These are phyloP conservation scores for Hycleus cichorii DNA, from an alignment of 1,140 invertebrate genomes.

Conservation along the genomic window DNA sequence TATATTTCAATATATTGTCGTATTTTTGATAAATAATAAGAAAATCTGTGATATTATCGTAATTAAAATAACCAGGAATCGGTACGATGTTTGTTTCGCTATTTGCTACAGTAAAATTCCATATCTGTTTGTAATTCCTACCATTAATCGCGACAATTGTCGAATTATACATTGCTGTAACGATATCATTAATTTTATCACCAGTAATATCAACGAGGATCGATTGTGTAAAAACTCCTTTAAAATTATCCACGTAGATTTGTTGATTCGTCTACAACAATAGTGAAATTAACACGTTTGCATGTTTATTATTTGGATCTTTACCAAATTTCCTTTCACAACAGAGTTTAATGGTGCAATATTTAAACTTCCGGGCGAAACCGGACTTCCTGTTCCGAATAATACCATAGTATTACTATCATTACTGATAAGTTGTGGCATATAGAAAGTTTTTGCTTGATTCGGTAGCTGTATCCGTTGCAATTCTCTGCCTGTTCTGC, in stretches of 20 bases:
- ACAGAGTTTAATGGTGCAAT: conserved; percentile 24
- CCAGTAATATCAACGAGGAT: conserved; percentile 68
- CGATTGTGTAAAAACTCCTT: conserved; percentile 57
- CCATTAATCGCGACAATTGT: conserved; percentile 69
- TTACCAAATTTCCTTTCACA: conserved; percentile 28
- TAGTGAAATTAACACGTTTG: not conserved
- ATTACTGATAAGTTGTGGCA: conserved; percentile 52
- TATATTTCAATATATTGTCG: conserved; percentile 33
- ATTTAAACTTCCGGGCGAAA: conserved; percentile 58
- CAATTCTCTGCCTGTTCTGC: conserved; percentile 58
- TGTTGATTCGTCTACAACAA: conserved; percentile 21
- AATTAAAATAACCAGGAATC: conserved; percentile 73
- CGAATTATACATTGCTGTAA: conserved; percentile 65
- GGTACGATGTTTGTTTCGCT: conserved; percentile 63
- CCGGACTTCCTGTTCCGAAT: conserved; percentile 68
- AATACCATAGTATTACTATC: conserved; percentile 50
- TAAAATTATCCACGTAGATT: conserved; percentile 42
- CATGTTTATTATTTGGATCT: not conserved
- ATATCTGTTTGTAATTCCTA: conserved; percentile 55
- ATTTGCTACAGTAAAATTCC: conserved; percentile 62
- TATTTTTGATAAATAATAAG: conserved; percentile 66
- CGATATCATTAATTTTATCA: conserved; percentile 67
- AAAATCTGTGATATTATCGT: conserved; percentile 75
- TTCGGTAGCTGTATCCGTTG: conserved; percentile 57
- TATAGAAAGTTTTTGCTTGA: conserved; percentile 62